Evolutionary conservation across 2,797 vertebrate species (phyloP).

Genomic region (Leptoclinus maculatus): DNA sequence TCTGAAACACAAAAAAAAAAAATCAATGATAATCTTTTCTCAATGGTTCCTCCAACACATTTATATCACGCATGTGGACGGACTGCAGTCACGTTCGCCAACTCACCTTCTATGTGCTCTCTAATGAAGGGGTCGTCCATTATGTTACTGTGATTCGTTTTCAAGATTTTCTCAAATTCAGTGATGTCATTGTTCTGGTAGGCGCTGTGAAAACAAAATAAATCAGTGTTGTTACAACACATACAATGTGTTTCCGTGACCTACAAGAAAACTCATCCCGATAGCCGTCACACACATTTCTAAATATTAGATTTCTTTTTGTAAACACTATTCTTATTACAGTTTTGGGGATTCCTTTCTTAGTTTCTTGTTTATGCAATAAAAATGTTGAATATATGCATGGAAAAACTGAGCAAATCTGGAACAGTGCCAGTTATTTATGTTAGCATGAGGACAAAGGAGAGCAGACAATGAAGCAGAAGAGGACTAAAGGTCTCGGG

Average conservation of each 20-base stretch:
- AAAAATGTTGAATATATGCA: slow-evolving; percentile 33
- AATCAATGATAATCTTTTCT: slow-evolving; percentile 16
- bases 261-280: slow-evolving; percentile 42
- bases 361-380: slow-evolving; percentile 54
- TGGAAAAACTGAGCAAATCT: slow-evolving; percentile 7
- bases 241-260: slow-evolving; percentile 62
- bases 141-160: slow-evolving; percentile 99
- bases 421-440: slow-evolving; percentile 20
- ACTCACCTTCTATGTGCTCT: slow-evolving; percentile 98
- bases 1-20: slow-evolving; percentile 85
- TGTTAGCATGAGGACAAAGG: slow-evolving; percentile 32
- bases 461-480: slow-evolving; percentile 30
- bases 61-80: slow-evolving; percentile 16
- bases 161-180: slow-evolving; percentile 99
- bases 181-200: slow-evolving; percentile 99
- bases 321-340: slow-evolving; percentile 64
- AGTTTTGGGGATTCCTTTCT: slow-evolving; percentile 23
- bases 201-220: slow-evolving; percentile 86
- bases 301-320: slow-evolving; percentile 39
- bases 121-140: slow-evolving; percentile 99
- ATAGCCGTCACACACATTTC: slow-evolving; percentile 42
- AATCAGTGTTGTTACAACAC: slow-evolving; percentile 44
- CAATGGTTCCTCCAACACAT: background rate
- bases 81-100: slow-evolving; percentile 18
- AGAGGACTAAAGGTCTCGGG: background rate